Percentiles rank a stretch among this genome's conserved stretches.
These are phyloP conservation scores for Colostygia pectinataria DNA, from an alignment of 2,888 invertebrate species.

Conservation along the genomic window DNA sequence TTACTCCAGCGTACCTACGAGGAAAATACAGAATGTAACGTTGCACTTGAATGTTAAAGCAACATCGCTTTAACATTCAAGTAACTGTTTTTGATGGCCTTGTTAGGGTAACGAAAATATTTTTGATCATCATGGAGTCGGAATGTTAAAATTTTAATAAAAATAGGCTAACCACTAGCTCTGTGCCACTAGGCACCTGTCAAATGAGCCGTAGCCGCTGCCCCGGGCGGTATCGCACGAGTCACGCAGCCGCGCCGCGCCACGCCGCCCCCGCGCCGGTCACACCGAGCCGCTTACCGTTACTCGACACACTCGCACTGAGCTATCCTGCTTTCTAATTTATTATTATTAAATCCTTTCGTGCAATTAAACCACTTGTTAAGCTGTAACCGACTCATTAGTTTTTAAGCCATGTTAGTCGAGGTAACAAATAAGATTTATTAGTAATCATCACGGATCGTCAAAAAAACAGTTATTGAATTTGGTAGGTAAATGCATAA, in stretches of 20 bases:
- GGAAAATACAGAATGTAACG: too few species aligned
- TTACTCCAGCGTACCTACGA: too few species aligned
- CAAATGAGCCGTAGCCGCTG: slow-evolving; percentile 26
- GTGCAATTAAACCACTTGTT: slow-evolving; percentile 21
- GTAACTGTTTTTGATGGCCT: too few species aligned
- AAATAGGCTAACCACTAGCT: slow-evolving; percentile 7
- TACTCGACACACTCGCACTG: slow-evolving; percentile 64
- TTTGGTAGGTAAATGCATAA: too few species aligned
- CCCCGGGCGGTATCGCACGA: slow-evolving; percentile 32
- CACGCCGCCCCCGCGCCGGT: slow-evolving; percentile 41
- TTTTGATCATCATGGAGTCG: too few species aligned
- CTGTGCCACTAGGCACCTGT: slow-evolving; percentile 23
- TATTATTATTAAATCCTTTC: slow-evolving; percentile 47
- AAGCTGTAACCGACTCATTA: not conserved
- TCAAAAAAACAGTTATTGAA: too few species aligned
- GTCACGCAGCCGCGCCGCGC: slow-evolving; percentile 38
- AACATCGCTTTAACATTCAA: too few species aligned
- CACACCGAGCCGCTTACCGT: slow-evolving; percentile 66
- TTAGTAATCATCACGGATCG: too few species aligned
- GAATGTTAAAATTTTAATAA: not conserved
- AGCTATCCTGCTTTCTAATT: slow-evolving; percentile 57
- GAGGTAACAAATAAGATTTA: too few species aligned
- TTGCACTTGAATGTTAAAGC: too few species aligned
- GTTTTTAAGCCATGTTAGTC: too few species aligned
- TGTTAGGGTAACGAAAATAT: too few species aligned